Evolutionary conservation across 2,888 invertebrate species (phyloP).

Genomic region (Caenorhabditis wallacei): DNA sequence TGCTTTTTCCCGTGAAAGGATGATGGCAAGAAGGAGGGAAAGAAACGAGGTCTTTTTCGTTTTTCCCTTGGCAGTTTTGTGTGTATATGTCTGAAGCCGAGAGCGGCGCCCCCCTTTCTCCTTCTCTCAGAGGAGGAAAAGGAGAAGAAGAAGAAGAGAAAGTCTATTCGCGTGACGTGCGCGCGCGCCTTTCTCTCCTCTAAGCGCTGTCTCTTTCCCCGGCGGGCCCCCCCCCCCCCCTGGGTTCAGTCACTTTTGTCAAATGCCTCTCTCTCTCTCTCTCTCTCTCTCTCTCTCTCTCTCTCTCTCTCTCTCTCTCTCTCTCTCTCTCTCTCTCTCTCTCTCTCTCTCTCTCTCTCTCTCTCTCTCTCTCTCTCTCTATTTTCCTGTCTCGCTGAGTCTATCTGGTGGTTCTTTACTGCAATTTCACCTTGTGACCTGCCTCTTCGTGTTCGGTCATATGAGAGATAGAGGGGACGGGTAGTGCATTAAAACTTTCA

Average conservation of each 20-base stretch:
- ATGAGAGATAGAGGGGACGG: slow-evolving; percentile 56
- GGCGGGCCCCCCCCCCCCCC: not conserved
- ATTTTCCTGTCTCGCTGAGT: too few species aligned
- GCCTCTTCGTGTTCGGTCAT: slow-evolving; percentile 64
- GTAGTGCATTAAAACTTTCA: not conserved
- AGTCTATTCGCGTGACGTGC: slow-evolving; percentile 68
- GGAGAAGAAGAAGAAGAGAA: slow-evolving; percentile 53
- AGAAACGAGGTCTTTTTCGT: slow-evolving; percentile 31
- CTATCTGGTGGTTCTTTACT: slow-evolving; percentile 61
- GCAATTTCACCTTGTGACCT: slow-evolving; percentile 67
- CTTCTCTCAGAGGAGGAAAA: too few species aligned
- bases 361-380: not conserved
- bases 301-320: not conserved
- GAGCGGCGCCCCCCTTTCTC: not conserved
- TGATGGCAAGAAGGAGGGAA: slow-evolving; percentile 49
- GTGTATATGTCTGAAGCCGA: slow-evolving; percentile 44
- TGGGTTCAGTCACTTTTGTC: slow-evolving; percentile 65
- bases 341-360: slow-evolving; percentile 13
- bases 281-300: not conserved
- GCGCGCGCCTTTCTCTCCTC: slow-evolving; percentile 57
- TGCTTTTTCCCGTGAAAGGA: slow-evolving; percentile 56
- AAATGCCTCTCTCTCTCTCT: slow-evolving; percentile 44
- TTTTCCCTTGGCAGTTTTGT: slow-evolving; percentile 49
- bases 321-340: too few species aligned
- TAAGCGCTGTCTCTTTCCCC: slow-evolving; percentile 27